phyloP scores from a whole-genome alignment of 2,797 vertebrate species.

The Syndactyla subalaris region DNA sequence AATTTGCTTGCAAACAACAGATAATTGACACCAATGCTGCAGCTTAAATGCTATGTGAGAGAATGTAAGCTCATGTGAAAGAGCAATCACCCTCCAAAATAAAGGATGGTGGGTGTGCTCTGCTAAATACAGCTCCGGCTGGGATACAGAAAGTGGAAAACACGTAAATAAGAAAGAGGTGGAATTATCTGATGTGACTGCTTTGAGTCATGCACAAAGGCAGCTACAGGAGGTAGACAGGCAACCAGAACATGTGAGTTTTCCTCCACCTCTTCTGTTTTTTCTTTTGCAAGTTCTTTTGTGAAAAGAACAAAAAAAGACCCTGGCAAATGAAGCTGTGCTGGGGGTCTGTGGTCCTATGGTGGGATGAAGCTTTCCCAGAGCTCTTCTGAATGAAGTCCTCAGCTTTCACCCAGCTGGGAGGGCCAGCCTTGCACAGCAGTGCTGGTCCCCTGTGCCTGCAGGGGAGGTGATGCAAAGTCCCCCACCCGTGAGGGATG shows the following conservation, averaged over 20 bases:
- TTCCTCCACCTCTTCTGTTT: not conserved
- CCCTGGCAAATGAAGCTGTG: not conserved
- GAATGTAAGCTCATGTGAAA: not conserved
- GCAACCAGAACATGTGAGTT: not conserved
- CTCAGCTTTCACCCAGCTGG: not conserved
- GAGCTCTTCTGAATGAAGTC: not conserved
- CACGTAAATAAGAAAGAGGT: not conserved
- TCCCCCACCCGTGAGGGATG: not conserved
- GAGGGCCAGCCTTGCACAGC: not conserved
- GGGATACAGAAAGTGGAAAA: conserved; percentile 7
- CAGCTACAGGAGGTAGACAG: not conserved
- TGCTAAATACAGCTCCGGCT: not conserved
- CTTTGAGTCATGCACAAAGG: conserved; percentile 14
- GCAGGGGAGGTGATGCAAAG: not conserved
- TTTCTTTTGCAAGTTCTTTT: not conserved
- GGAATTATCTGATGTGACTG: not conserved
- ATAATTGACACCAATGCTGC: conserved; percentile 20
- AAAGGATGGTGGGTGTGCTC: not conserved
- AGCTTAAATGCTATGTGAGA: not conserved
- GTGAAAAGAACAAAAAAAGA: not conserved
- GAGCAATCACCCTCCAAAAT: not conserved
- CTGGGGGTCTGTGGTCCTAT: not conserved
- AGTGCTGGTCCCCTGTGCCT: not conserved
- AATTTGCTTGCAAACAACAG: conserved; percentile 43
- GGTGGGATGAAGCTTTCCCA: not conserved